Percentiles rank a stretch among this genome's conserved stretches.
These are phyloP conservation scores for Macrostomum lignano DNA, from an alignment of 1,140 invertebrate genomes.

Conservation along the genomic window DNA sequence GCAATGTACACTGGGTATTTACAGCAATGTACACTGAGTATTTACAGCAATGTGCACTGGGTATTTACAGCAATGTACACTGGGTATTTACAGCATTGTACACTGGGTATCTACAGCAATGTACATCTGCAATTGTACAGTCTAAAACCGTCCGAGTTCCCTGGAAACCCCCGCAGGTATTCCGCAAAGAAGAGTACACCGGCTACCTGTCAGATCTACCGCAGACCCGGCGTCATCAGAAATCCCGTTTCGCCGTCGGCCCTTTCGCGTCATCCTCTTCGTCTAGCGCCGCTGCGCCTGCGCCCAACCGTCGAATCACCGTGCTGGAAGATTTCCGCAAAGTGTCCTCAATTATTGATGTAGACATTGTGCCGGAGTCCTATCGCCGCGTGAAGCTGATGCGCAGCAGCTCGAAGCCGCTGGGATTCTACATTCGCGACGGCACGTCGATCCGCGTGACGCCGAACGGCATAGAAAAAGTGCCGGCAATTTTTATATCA, in stretches of 20 bases:
- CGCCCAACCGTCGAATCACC: conserved; percentile 35
- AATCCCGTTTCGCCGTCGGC: conserved; percentile 12
- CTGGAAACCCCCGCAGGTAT: no score
- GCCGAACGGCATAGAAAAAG: conserved; percentile 41
- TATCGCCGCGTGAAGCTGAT: conserved; percentile 72
- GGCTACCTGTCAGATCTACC: no score
- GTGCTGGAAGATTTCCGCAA: conserved; percentile 74
- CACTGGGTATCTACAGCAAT: no score
- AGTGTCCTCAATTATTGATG: conserved; percentile 67
- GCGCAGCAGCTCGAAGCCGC: conserved; percentile 83
- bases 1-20: no score
- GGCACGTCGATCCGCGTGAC: conserved; percentile 51
- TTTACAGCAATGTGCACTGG: no score
- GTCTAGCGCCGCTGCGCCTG: conserved; percentile 1
- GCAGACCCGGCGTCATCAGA: conserved; percentile 15
- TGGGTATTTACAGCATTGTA: no score
- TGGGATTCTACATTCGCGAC: conserved; percentile 71
- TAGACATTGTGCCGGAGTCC: conserved; percentile 87
- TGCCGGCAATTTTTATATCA: conserved; percentile 60
- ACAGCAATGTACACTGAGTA: no score
- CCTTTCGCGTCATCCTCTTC: not conserved
- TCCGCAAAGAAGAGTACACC: no score
- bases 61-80: no score
- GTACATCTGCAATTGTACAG: no score
- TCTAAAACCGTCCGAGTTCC: no score